Conservation (phyloP, 2,888 invertebrate genomes). For the Zhengitettix transpicula region DNA sequence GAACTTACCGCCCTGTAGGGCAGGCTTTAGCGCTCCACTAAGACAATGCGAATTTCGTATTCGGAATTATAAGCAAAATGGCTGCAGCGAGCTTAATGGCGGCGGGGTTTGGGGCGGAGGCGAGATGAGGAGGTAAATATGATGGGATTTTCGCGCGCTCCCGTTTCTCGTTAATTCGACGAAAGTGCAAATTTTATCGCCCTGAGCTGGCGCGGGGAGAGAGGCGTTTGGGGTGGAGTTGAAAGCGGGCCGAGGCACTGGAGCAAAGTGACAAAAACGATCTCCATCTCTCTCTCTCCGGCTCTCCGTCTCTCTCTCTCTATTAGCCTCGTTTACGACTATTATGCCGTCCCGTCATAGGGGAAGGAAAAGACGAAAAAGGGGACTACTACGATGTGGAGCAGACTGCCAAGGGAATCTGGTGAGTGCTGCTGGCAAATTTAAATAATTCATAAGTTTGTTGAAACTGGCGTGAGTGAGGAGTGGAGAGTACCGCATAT, state of each 20-base stretch:
- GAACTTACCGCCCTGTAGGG: no score
- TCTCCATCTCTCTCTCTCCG: background rate
- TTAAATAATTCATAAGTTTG: conserved; percentile 10
- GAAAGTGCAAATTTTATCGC: conserved; percentile 14
- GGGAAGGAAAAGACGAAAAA: background rate
- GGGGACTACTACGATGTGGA: background rate
- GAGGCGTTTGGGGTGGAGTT: conserved; percentile 1
- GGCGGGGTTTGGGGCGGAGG: no score
- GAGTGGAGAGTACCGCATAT: background rate
- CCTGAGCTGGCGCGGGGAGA: conserved; percentile 9
- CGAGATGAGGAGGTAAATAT: conserved; percentile 4
- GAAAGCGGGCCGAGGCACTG: background rate
- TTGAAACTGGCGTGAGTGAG: background rate
- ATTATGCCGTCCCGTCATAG: conserved; percentile 1
- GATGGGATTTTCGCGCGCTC: conserved; percentile 13
- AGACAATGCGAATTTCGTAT: no score
- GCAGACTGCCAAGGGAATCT: background rate
- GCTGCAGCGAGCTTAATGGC: no score
- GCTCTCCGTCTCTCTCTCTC: background rate
- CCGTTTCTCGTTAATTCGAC: conserved; percentile 11
- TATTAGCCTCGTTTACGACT: conserved; percentile 8
- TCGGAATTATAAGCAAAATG: no score
- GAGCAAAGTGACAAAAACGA: conserved; percentile 6
- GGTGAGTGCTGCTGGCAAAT: conserved; percentile 1
- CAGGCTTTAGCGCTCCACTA: no score